Evolutionary conservation across 2,888 invertebrate species (phyloP), one percentile per base, ranked within the genome.

Genomic region (Rutpela maculata): DNA sequence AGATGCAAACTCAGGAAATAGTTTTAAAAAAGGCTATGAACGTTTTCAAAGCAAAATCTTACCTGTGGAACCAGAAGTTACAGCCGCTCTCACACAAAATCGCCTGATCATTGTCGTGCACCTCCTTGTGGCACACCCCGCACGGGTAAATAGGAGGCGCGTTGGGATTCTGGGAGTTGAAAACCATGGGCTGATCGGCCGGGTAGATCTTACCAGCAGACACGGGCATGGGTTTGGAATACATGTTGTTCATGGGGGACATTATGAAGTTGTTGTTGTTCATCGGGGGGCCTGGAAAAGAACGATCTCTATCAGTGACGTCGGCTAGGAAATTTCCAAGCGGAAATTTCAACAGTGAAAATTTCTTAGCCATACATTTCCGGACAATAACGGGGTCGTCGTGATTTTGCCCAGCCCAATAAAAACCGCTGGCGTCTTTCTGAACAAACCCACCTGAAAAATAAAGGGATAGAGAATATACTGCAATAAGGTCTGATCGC

Each of bases 61-160:
- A 96, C 96, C 96, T 95, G 91, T 99, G 99, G 91, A 98, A 99
- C 97, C 98, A 99, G 91, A 99, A 99, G 92, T 98, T 98, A 91
- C 99, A 99, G 75, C 98, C 98, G 86, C 98, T 98, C 91, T 99
- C 99, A 91, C 99, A 99, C 84, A 98, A 93, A 84, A 98, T 97
- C 77, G 98, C 98, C 92, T 99, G 98, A 91, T 99, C 99, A 91
- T 98, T 98, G 91, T 99, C 99, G 91, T 98, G 98, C 75, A 98
- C 97, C 92, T 99, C 99, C 91, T 98, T 98, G 91, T 98, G 98
- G 91, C 99, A 99, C 76, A 97, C 95, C 80, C 99, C 99, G 91
- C 99, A 99, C 0, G 98, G 98, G 90, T 98, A 98, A 83, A 99
- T 98, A 1, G 99, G 98, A 67, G 99, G 99, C 71, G 99, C 99